Base-by-base conservation (phyloP, 1,140 invertebrate genomes). In the Drosophila eugracilis region DNA sequence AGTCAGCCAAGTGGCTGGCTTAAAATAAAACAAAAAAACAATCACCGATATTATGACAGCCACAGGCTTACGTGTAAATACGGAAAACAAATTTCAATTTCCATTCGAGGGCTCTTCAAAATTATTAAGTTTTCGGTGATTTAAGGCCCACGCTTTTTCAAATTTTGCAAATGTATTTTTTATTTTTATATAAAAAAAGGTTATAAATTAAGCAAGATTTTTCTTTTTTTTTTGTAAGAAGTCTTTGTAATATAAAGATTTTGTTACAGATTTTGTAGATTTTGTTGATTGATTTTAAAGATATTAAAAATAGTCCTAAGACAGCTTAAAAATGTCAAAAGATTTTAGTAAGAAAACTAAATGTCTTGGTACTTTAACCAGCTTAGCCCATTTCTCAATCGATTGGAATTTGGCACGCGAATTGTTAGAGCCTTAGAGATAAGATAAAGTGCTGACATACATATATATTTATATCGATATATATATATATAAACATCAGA, bases 361-460 rank as follows among this genome's bases (percentile, higher is more conserved):
- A n/a, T n/a, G n/a, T n/a, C n/a, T n/a, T n/a, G n/a, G n/a, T n/a
- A n/a, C n/a, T n/a, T n/a, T n/a, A n/a, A n/a, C n/a, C n/a, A n/a
- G 26, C 26, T 7, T 28, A n/a, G n/a, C 6, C 26, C 26, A 5
- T 52, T 58, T 28, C 24, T 71, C 54, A 72, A 54, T 65, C 39
- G 12, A 21, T 44, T 49, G 50, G 45, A 62, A 77, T 74, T 62
- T 49, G 57, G 55, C 63, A 67, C 60, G 76, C 75, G 66, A 75
- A 79, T 52, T 54, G 55, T 36, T 47, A 55, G 37, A 37, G 39
- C 65, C 28, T 54, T 65, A 59, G 37, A 45, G 79, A 84, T 84
- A 58, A 84, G 76, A 85, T 84, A 84, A 10, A 45, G 24, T 9
- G 30, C 30, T 24, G 47, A 52, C 36, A 44, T 52, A 32, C n/a